Conservation (phyloP, 2,797 vertebrate genomes). For the Tadarida brasiliensis region DNA sequence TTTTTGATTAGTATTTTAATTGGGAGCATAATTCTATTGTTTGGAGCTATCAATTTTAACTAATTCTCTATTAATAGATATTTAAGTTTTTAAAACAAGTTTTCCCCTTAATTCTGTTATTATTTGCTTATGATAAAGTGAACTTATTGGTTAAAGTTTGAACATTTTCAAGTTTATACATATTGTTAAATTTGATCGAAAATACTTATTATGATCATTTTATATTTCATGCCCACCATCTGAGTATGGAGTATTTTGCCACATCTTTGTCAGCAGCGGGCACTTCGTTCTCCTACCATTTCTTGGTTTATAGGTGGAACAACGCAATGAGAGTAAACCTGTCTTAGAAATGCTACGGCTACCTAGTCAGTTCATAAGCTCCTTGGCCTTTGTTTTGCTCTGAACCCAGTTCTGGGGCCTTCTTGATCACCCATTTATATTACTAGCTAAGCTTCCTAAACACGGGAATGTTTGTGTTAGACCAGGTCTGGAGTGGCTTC, state of each 20-base stretch:
- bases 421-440: background rate
- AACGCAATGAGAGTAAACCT: background rate
- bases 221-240: background rate
- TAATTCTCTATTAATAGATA: background rate
- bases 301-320: background rate
- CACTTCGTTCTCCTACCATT: background rate
- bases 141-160: background rate
- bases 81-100: background rate
- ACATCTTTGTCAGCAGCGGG: background rate
- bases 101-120: background rate
- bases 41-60: background rate
- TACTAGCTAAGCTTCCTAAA: background rate
- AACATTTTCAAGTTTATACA: background rate
- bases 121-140: slow-evolving; percentile 10
- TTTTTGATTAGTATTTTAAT: slow-evolving; percentile 11
- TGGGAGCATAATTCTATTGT: background rate
- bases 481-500: background rate
- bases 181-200: background rate
- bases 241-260: background rate
- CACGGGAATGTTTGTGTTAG: background rate
- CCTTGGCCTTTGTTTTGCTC: background rate
- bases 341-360: background rate
- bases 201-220: background rate
- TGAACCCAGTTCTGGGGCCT: background rate
- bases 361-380: background rate